A percentile compares a stretch with the other conserved stretches of the same genome.
These are phyloP conservation scores for pig (Sus scrofa) DNA, from an alignment of 2,113 vertebrate genomes.

Conservation along the genomic window DNA sequence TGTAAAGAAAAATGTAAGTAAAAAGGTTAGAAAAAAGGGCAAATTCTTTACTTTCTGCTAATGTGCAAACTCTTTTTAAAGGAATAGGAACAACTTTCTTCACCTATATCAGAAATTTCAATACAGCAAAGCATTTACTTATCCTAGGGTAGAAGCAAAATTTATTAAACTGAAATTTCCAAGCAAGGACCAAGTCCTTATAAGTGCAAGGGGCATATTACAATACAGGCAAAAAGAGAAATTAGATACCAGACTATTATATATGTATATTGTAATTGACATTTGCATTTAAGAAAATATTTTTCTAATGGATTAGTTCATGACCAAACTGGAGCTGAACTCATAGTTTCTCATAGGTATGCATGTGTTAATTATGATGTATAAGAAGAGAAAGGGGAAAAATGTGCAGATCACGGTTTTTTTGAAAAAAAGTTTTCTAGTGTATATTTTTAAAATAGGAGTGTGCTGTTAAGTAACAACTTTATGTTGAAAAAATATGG, in stretches of 20 bases:
- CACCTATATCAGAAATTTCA: slow-evolving; percentile 22
- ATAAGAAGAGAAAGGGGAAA: neutral
- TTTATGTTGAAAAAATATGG: slow-evolving; percentile 39
- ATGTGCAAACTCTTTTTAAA: slow-evolving; percentile 50
- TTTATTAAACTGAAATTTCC: slow-evolving; percentile 58
- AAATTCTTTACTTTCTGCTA: neutral
- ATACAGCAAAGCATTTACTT: slow-evolving; percentile 29
- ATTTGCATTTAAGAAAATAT: neutral
- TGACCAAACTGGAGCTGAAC: neutral
- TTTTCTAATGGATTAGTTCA: slow-evolving; percentile 28
- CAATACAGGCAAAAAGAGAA: slow-evolving; percentile 5
- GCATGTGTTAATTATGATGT: neutral
- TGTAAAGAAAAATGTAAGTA: neutral
- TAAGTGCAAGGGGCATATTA: neutral
- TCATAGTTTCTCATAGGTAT: neutral
- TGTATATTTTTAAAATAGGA: neutral
- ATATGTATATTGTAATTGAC: neutral
- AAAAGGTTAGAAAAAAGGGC: neutral
- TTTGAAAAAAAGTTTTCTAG: neutral
- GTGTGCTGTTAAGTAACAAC: neutral
- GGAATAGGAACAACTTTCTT: slow-evolving; percentile 20
- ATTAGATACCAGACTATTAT: slow-evolving; percentile 30
- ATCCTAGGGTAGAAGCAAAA: neutral
- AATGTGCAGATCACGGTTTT: neutral
- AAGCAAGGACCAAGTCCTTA: neutral